A percentile compares a stretch with the other conserved stretches of the same genome.
These are phyloP conservation scores for Folsomia manolachei DNA, from an alignment of 2,888 invertebrate genomes.

Conservation along the genomic window DNA sequence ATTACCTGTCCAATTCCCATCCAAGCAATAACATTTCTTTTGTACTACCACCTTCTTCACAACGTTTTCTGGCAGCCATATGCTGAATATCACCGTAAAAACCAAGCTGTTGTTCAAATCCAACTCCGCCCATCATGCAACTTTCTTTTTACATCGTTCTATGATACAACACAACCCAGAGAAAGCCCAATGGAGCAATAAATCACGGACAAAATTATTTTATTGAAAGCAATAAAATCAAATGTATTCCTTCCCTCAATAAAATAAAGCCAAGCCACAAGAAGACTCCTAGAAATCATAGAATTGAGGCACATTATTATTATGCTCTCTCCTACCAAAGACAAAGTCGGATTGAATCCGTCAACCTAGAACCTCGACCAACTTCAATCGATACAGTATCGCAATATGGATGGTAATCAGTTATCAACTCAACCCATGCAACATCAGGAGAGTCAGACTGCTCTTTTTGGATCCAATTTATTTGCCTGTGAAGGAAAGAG, in stretches of 20 bases:
- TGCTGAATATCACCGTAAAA: too few species aligned
- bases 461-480: too few species aligned
- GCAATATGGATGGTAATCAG: conserved; percentile 6
- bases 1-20: neutral
- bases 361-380: too few species aligned
- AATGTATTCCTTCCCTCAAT: too few species aligned
- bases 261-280: too few species aligned
- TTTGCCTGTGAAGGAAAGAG: too few species aligned
- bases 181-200: neutral
- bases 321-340: neutral
- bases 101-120: too few species aligned
- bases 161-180: neutral
- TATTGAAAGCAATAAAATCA: conserved; percentile 2
- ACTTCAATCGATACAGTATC: neutral
- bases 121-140: neutral
- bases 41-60: neutral
- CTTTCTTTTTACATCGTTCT: neutral
- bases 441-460: too few species aligned
- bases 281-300: too few species aligned
- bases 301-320: too few species aligned
- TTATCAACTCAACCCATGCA: too few species aligned
- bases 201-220: neutral
- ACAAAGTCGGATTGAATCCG: neutral
- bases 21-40: neutral
- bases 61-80: too few species aligned